These are phyloP conservation scores for Rhabdomys pumilio DNA, from an alignment of 2,797 vertebrate genomes.

Conservation along the genomic window DNA sequence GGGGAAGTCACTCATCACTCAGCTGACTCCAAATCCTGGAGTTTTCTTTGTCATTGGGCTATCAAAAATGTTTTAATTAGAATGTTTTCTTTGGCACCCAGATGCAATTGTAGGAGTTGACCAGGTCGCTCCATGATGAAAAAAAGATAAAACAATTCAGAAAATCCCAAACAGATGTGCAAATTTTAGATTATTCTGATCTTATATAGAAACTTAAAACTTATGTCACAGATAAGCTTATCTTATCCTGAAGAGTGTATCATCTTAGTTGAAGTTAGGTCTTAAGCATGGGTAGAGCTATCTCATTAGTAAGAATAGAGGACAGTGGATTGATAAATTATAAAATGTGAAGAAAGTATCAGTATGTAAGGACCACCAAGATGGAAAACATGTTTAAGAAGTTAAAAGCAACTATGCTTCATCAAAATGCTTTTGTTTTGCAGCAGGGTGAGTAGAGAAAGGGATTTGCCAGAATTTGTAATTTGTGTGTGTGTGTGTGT, in stretches of 20 bases:
- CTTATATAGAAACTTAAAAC: neutral
- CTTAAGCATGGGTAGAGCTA: neutral
- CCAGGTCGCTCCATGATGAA: neutral
- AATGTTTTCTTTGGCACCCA: neutral
- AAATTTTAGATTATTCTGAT: slow-evolving; percentile 36
- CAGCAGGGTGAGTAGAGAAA: neutral
- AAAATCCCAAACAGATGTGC: neutral
- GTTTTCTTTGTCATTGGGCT: slow-evolving; percentile 9
- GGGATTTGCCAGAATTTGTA: neutral
- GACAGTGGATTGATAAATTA: slow-evolving; percentile 3
- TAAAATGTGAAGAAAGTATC: slow-evolving; percentile 16
- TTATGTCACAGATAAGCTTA: neutral
- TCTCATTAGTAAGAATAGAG: neutral
- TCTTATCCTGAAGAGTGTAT: neutral
- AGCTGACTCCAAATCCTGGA: slow-evolving; percentile 36
- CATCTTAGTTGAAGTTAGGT: neutral
- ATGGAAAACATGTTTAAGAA: neutral
- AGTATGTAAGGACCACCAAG: neutral
- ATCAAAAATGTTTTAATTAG: neutral
- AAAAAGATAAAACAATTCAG: neutral
- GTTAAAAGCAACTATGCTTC: slow-evolving; percentile 11
- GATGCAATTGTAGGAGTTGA: slow-evolving; percentile 2
- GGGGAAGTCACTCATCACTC: neutral
- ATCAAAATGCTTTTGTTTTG: slow-evolving; percentile 11
- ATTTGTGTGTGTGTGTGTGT: too few relatives aligned